phyloP scores from a whole-genome alignment of 2,113 vertebrate species.

The Pelecanus crispus region DNA sequence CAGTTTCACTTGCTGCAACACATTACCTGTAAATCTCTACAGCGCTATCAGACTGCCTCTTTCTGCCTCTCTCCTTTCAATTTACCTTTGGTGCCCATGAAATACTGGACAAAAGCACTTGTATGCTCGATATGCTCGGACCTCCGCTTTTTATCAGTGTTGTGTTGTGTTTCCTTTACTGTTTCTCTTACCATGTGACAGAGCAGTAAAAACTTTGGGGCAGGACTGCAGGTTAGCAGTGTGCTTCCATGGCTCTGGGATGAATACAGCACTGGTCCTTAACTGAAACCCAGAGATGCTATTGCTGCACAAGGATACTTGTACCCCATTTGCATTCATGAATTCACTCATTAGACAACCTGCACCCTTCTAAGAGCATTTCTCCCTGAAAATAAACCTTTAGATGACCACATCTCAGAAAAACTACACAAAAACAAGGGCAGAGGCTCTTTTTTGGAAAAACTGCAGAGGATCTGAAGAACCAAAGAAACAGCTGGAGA shows the following conservation, averaged over 20 bases:
- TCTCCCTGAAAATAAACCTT: not conserved
- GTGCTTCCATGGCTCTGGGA: not conserved
- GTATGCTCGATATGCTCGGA: not conserved
- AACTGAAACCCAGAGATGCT: not conserved
- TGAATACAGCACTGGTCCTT: rapidly evolving
- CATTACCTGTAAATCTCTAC: not conserved
- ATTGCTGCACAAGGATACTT: not conserved
- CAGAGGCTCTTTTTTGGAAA: not conserved
- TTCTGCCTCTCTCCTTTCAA: not conserved
- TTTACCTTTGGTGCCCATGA: not conserved
- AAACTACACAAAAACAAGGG: not conserved
- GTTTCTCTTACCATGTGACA: not conserved
- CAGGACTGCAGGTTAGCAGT: not conserved
- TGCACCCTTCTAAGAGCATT: not conserved
- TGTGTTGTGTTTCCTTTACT: not conserved
- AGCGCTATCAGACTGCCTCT: not conserved
- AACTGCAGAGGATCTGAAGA: not conserved
- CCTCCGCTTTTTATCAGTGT: not conserved
- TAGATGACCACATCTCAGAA: not conserved
- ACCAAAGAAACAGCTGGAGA: not conserved
- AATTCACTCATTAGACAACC: not conserved
- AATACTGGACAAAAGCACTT: not conserved
- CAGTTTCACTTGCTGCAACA: not conserved
- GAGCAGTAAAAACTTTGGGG: not conserved
- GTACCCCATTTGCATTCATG: not conserved